Conservation (phyloP, 2,113 vertebrate genomes). For the Columba janthina region DNA sequence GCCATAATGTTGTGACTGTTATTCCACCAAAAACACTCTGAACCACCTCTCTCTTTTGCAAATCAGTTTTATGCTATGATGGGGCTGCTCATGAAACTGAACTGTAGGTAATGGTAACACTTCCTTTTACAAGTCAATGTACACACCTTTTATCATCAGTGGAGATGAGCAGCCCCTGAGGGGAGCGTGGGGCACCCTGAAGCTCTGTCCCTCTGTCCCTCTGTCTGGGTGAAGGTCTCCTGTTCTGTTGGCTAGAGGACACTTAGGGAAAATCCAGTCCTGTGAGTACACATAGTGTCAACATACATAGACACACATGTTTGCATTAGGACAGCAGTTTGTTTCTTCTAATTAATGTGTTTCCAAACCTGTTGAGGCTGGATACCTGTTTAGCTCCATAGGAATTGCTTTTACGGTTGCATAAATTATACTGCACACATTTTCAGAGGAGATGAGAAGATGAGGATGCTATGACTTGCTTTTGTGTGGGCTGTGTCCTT, state of each 20-base stretch:
- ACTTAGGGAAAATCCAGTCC: not conserved
- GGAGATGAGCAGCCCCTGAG: not conserved
- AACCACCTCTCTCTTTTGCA: not conserved
- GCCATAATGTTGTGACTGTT: not conserved
- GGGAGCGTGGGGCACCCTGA: not conserved
- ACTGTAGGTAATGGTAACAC: not conserved
- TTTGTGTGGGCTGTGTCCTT: not conserved
- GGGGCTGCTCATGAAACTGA: not conserved
- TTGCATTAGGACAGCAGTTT: rapidly evolving
- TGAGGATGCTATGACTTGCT: not conserved
- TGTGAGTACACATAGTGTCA: not conserved
- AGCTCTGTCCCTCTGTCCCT: not conserved
- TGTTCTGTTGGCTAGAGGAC: not conserved
- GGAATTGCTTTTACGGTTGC: not conserved
- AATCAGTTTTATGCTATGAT: not conserved
- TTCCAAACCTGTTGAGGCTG: not conserved
- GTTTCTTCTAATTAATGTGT: not conserved
- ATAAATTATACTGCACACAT: not conserved
- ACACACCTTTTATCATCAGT: not conserved
- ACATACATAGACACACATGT: not conserved
- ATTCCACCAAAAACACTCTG: not conserved
- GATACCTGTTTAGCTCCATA: not conserved
- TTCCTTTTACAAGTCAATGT: not conserved
- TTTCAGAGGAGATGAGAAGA: not conserved
- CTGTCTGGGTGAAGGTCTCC: not conserved